Percentiles rank a stretch among this genome's conserved stretches.
Evolutionary conservation across 2,797 vertebrate species (phyloP).

Genomic region (Amazona finschi): DNA sequence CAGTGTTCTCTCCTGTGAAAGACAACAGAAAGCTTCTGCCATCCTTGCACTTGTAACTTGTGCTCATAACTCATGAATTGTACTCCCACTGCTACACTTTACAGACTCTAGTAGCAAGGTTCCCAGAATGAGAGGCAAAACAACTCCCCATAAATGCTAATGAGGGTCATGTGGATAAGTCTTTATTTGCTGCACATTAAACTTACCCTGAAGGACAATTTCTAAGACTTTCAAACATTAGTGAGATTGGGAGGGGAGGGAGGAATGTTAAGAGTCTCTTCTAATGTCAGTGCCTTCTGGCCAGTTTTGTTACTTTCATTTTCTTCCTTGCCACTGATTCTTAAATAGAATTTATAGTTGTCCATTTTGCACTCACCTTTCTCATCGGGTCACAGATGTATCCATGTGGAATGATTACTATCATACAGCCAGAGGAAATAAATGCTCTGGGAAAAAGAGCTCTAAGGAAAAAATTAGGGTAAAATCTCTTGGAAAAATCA

Average conservation of each 20-base stretch:
- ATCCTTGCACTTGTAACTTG: background rate
- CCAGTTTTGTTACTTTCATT: background rate
- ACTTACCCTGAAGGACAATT: background rate
- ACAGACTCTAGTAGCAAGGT: background rate
- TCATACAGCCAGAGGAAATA: background rate
- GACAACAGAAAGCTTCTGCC: background rate
- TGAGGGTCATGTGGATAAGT: background rate
- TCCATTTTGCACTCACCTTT: background rate
- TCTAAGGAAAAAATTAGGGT: background rate
- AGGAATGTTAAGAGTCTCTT: background rate
- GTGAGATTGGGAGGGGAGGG: background rate
- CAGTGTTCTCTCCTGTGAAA: background rate
- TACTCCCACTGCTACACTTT: background rate
- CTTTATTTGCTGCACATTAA: background rate
- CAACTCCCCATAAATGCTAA: background rate
- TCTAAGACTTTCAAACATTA: background rate
- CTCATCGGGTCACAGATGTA: background rate
- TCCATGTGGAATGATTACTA: background rate
- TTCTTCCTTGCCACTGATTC: background rate
- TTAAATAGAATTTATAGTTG: slow-evolving; percentile 5
- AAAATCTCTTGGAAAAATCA: background rate
- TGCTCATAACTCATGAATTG: background rate
- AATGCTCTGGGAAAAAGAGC: background rate
- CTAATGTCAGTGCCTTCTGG: slow-evolving; percentile 1
- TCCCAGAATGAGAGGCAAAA: background rate